Evolutionary conservation across 2,888 invertebrate species (phyloP).

Genomic region (Liodrosophila aerea): DNA sequence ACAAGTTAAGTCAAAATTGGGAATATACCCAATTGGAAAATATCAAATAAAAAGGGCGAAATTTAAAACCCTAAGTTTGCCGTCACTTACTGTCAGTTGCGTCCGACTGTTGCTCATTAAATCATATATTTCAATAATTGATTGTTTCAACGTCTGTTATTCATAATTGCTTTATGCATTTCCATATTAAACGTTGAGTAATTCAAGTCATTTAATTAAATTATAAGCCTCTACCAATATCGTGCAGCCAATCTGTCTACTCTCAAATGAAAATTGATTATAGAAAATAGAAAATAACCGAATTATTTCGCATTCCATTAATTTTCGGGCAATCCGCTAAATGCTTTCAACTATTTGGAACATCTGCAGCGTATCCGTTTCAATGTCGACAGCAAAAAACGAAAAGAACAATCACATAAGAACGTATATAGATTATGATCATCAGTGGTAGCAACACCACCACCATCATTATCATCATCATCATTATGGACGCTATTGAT

Average conservation of each 20-base stretch:
- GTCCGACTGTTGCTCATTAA: no score
- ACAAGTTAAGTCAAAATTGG: no score
- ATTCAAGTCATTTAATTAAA: background rate
- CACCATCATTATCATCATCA: constrained; percentile 26
- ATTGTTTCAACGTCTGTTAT: no score
- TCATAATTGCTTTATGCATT: no score
- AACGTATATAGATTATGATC: background rate
- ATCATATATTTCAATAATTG: no score
- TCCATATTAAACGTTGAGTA: no score
- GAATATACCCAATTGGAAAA: no score
- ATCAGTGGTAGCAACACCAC: background rate
- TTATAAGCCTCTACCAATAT: background rate
- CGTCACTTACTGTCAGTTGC: no score
- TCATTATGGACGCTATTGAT: constrained; percentile 33
- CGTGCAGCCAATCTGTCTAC: no score
- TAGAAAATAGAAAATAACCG: background rate
- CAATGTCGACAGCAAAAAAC: constrained; percentile 5
- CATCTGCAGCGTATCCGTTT: constrained; percentile 51
- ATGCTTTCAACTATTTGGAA: constrained; percentile 43
- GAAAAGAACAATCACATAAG: constrained; percentile 10
- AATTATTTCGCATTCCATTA: constrained; percentile 32
- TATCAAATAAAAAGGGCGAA: no score
- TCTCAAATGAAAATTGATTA: constrained; percentile 9
- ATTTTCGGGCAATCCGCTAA: constrained; percentile 36
- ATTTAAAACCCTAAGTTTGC: no score